Conservation (phyloP, 2,797 vertebrate genomes). For the Scomberomorus guttatus region DNA sequence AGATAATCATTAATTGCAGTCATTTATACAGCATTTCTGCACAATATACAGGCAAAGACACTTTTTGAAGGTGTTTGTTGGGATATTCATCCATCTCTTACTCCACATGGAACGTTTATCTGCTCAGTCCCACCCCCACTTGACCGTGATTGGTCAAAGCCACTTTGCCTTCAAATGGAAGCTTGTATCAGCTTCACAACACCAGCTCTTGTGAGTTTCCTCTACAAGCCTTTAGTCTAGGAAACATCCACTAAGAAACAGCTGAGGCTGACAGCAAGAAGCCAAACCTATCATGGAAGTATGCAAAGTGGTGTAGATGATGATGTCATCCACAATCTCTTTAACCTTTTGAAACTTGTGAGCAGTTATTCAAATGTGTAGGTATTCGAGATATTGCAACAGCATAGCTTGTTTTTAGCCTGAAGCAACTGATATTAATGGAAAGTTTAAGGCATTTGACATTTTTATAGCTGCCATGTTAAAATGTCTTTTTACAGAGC, state of each 20-base stretch:
- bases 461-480: not conserved
- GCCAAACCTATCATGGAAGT: not conserved
- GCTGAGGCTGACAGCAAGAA: not conserved
- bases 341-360: not conserved
- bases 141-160: not conserved
- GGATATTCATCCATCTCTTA: not conserved
- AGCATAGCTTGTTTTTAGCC: not conserved
- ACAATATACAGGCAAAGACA: not conserved
- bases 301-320: not conserved
- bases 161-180: not conserved
- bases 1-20: too few relatives aligned
- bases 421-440: not conserved
- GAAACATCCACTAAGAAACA: not conserved
- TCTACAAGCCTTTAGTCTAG: not conserved
- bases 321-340: not conserved
- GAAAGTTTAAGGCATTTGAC: not conserved
- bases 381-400: not conserved
- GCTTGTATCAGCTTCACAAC: not conserved
- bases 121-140: not conserved
- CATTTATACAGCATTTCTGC: not conserved
- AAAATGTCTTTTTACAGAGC: not conserved
- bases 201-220: too few relatives aligned
- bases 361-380: not conserved
- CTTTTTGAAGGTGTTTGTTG: not conserved
- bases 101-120: not conserved